A percentile compares a stretch with the other conserved stretches of the same genome.
Evolutionary conservation across 2,888 invertebrate genomes (phyloP).

Genomic region (Limnephilus auricula): DNA sequence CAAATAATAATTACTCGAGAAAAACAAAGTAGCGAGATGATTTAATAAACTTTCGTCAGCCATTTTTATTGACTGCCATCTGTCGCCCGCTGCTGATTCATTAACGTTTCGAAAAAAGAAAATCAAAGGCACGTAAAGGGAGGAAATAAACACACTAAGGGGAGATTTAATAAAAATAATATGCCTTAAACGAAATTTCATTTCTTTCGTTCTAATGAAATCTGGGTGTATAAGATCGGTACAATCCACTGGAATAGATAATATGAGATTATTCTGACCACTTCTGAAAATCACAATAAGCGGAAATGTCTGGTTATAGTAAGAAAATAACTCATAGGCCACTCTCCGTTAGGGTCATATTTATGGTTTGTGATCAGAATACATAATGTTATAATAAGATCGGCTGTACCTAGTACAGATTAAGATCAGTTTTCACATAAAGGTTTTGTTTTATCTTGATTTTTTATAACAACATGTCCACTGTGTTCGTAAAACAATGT

Average conservation of each 20-base stretch:
- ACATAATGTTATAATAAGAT: neutral
- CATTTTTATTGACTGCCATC: slow-evolving; percentile 59
- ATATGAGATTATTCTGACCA: neutral
- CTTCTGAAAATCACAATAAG: neutral
- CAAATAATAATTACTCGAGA: slow-evolving; percentile 35
- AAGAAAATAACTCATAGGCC: neutral
- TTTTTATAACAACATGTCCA: neutral
- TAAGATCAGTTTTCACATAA: neutral
- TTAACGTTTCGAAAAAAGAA: slow-evolving; percentile 57
- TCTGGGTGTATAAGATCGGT: slow-evolving; percentile 32
- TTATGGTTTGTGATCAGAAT: neutral
- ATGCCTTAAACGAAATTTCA: slow-evolving; percentile 33
- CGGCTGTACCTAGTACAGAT: neutral
- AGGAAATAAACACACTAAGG: slow-evolving; percentile 51
- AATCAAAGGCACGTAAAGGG: slow-evolving; percentile 60
- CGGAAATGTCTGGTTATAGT: neutral
- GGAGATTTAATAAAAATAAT: slow-evolving; percentile 58
- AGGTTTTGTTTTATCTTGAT: neutral
- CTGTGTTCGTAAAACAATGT: neutral
- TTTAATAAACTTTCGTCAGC: slow-evolving; percentile 51
- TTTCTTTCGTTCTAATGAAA: slow-evolving; percentile 45
- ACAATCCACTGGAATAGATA: neutral
- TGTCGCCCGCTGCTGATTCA: slow-evolving; percentile 56
- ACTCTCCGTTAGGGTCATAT: neutral
- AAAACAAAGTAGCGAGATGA: slow-evolving; percentile 43